These are phyloP conservation scores for Zonitis immaculata DNA, from an alignment of 2,888 invertebrate species.

Conservation along the genomic window DNA sequence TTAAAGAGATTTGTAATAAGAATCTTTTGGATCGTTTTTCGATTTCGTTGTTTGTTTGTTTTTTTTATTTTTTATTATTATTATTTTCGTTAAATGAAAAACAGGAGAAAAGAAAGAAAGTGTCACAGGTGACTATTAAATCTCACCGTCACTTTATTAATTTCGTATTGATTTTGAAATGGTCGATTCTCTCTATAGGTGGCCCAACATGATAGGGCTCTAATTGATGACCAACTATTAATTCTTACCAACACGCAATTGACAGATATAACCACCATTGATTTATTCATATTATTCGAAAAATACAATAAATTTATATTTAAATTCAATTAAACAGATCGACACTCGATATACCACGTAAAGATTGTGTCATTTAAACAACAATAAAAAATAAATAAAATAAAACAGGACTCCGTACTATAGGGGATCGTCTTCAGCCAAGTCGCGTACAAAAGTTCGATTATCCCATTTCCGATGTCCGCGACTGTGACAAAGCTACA, in stretches of 20 bases:
- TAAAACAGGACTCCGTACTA: too few species aligned
- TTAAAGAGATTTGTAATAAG: constrained; percentile 50
- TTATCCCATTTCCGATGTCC: constrained; percentile 47
- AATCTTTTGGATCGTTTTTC: constrained; percentile 40
- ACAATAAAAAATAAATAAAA: too few species aligned
- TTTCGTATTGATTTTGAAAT: constrained; percentile 16
- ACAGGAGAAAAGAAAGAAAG: too few species aligned
- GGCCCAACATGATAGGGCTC: neutral
- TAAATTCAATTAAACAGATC: too few species aligned
- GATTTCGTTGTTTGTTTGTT: too few species aligned
- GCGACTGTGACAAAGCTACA: constrained; percentile 43
- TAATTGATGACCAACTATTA: constrained; percentile 8
- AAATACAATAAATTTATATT: too few species aligned
- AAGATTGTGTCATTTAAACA: too few species aligned
- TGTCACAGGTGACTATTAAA: constrained; percentile 43
- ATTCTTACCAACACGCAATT: constrained; percentile 6
- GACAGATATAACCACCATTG: neutral
- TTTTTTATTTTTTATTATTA: too few species aligned
- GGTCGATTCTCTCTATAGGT: constrained; percentile 1
- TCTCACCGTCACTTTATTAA: constrained; percentile 30
- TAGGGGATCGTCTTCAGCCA: constrained; percentile 26
- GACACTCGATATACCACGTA: too few species aligned
- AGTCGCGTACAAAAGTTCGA: constrained; percentile 41
- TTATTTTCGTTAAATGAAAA: too few species aligned
- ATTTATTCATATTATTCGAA: too few species aligned